Conservation (phyloP, 1,140 invertebrate species). For the Vollenhovia emeryi region DNA sequence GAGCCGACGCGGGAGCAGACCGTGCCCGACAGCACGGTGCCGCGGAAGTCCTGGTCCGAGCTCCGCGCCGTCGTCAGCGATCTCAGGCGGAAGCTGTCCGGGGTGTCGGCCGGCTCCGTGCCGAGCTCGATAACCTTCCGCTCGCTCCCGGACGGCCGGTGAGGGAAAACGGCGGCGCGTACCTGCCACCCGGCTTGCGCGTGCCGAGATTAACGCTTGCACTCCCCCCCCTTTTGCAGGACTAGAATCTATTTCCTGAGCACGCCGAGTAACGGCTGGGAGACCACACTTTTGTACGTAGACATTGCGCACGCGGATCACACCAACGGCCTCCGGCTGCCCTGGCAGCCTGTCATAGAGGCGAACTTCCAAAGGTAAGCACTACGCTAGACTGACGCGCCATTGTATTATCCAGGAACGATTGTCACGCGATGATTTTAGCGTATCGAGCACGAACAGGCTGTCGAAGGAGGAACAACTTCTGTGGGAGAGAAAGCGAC, state of each 20-base stretch:
- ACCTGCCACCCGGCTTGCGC: too few species aligned
- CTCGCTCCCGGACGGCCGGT: conserved; percentile 89
- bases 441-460: conserved; percentile 85
- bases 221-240: conserved; percentile 76
- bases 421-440: conserved; percentile 53
- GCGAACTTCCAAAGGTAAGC: conserved; percentile 89
- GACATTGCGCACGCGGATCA: conserved; percentile 89
- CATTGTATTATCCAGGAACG: neutral
- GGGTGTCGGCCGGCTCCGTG: conserved; percentile 90
- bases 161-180: conserved; percentile 6
- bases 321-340: conserved; percentile 85
- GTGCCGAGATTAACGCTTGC: neutral
- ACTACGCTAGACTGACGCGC: neutral
- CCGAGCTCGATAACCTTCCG: conserved; percentile 93
- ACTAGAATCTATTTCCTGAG: conserved; percentile 96
- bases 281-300: conserved; percentile 94
- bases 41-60: conserved; percentile 90
- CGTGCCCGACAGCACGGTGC: conserved; percentile 39
- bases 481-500: conserved; percentile 94
- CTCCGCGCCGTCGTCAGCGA: conserved; percentile 93
- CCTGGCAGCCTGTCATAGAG: conserved; percentile 91
- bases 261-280: conserved; percentile 93
- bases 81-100: conserved; percentile 91
- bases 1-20: conserved; percentile 59
- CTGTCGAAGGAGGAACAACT: conserved; percentile 95